A percentile compares a stretch with the other conserved stretches of the same genome.
Evolutionary conservation across 2,113 vertebrate species (phyloP).

Genomic region (Sphaerodactylus townsendi): DNA sequence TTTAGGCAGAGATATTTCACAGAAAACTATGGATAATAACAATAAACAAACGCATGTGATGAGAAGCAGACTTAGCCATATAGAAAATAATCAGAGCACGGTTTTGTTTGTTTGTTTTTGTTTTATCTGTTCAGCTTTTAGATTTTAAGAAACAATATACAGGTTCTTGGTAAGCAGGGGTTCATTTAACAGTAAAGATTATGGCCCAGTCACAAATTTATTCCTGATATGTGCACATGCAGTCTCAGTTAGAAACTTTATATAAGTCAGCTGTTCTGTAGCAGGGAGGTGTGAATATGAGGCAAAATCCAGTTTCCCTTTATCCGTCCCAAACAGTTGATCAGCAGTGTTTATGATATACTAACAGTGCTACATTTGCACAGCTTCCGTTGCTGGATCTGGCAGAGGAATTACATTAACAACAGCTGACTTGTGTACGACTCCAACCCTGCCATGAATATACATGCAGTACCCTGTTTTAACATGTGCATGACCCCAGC

Average conservation of each 20-base stretch:
- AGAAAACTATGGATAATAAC: neutral
- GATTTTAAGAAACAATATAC: slow-evolving; percentile 42
- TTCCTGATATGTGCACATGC: neutral
- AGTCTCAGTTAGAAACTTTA: neutral
- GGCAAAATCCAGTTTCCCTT: neutral
- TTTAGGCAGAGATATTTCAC: neutral
- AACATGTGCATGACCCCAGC: neutral
- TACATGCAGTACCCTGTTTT: neutral
- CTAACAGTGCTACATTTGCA: neutral
- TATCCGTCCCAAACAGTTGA: neutral
- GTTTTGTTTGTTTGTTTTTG: neutral
- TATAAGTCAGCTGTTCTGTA: neutral
- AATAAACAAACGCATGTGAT: neutral
- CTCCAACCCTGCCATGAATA: neutral
- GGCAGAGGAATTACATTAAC: neutral
- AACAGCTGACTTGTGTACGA: neutral
- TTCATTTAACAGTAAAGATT: neutral
- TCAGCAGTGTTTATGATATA: neutral
- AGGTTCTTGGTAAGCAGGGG: slow-evolving; percentile 36
- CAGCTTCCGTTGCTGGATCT: neutral
- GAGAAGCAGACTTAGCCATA: neutral
- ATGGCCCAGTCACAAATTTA: neutral
- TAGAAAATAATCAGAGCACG: slow-evolving; percentile 20
- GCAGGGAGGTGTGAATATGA: neutral
- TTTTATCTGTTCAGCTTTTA: slow-evolving; percentile 10